These are phyloP conservation scores for Aplysina aerophoba DNA, from an alignment of 37 sponge, comb jelly and placozoan genomes.

Conservation along the genomic window DNA sequence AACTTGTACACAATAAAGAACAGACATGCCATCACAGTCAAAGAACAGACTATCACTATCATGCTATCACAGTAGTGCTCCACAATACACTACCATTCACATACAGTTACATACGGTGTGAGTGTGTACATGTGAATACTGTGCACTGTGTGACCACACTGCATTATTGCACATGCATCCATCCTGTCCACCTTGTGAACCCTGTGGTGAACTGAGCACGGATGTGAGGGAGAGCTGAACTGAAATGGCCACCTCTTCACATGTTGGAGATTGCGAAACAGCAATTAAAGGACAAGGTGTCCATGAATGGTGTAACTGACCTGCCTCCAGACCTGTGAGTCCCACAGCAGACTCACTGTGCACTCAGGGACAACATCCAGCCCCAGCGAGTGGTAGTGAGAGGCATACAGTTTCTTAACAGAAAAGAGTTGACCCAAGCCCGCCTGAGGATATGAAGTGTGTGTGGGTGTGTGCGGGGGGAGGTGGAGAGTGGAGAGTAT, in stretches of 20 bases:
- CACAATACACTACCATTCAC: too few relatives aligned
- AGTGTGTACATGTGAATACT: too few relatives aligned
- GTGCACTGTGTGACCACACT: too few relatives aligned
- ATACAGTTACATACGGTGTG: too few relatives aligned
- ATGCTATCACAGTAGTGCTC: too few relatives aligned
- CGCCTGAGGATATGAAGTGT: not conserved
- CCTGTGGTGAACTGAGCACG: not conserved
- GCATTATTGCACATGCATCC: too few relatives aligned
- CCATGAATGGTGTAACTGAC: too few relatives aligned
- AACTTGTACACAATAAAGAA: too few relatives aligned
- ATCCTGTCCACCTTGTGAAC: not conserved
- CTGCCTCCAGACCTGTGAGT: not conserved
- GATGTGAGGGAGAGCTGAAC: conserved; percentile 3
- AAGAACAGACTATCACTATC: too few relatives aligned
- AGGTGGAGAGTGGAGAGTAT: not conserved
- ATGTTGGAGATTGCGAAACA: not conserved
- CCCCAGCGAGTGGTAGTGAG: conserved; percentile 88
- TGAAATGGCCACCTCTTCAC: conserved; percentile 1
- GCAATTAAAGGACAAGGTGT: not conserved
- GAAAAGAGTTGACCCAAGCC: conserved; percentile 70
- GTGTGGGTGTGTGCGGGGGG: not conserved
- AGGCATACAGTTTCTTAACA: conserved; percentile 75
- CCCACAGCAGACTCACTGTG: conserved; percentile 32
- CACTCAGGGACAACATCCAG: conserved; percentile 70
- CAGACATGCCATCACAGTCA: too few relatives aligned